Percentiles rank a stretch among this genome's conserved stretches.
Conservation (phyloP, 2,888 invertebrate species). For the Noctua janthe region DNA sequence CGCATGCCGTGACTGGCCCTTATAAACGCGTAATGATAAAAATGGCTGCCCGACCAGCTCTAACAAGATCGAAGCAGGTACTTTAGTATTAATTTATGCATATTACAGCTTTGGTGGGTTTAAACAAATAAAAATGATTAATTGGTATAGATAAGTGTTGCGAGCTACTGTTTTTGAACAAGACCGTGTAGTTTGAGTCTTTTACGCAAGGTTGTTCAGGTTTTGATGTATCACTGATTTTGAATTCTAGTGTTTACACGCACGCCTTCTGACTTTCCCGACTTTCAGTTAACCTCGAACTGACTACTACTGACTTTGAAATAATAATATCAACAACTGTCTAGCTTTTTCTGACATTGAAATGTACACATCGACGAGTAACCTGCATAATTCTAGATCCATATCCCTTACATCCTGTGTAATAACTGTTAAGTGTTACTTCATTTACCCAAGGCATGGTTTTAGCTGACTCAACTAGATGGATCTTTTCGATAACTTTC, state of each 20-base stretch:
- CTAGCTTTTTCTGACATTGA: neutral
- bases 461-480: neutral
- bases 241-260: neutral
- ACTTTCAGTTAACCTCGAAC: neutral
- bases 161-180: constrained; percentile 27
- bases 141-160: constrained; percentile 59
- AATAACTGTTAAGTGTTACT: neutral
- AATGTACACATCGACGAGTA: neutral
- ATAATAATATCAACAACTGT: neutral
- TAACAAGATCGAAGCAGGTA: constrained; percentile 72
- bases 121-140: constrained; percentile 78
- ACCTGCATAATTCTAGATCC: neutral
- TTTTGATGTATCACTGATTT: constrained; percentile 24
- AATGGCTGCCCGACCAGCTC: constrained; percentile 64
- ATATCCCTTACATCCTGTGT: neutral
- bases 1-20: constrained; percentile 75
- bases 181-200: constrained; percentile 11
- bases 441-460: neutral
- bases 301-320: neutral
- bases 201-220: constrained; percentile 23
- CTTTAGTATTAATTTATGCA: constrained; percentile 69
- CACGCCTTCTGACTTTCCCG: neutral
- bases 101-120: constrained; percentile 69
- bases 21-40: constrained; percentile 74
- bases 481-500: neutral